Evolutionary conservation across 2,888 invertebrate species (phyloP).

Genomic region (Andrena haemorrhoa): DNA sequence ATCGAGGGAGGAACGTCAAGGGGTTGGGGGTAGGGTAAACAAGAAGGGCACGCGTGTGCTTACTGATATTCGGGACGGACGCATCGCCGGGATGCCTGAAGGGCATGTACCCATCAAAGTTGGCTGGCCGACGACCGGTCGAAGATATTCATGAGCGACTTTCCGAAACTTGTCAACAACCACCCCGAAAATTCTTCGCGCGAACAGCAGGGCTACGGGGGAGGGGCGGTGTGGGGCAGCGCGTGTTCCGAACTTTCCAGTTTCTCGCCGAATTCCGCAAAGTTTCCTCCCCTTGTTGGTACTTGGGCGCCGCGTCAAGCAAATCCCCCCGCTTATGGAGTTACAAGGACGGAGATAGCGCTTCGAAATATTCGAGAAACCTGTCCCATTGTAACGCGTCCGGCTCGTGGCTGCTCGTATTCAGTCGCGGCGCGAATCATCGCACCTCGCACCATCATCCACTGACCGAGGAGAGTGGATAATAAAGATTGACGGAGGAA

Average conservation of each 20-base stretch:
- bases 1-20: slow-evolving; percentile 1
- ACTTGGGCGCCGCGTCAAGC: slow-evolving; percentile 22
- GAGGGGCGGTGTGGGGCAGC: neutral
- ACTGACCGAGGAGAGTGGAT: too few relatives aligned
- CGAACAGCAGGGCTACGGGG: neutral
- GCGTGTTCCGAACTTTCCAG: slow-evolving; percentile 55
- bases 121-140: slow-evolving; percentile 20
- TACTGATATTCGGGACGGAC: neutral
- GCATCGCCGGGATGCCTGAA: slow-evolving; percentile 23
- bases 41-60: neutral
- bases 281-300: slow-evolving; percentile 44
- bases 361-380: slow-evolving; percentile 29
- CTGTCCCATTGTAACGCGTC: slow-evolving; percentile 8
- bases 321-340: slow-evolving; percentile 27
- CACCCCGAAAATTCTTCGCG: slow-evolving; percentile 43
- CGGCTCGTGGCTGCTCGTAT: neutral
- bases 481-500: too few relatives aligned
- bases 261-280: slow-evolving; percentile 55
- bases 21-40: neutral
- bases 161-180: slow-evolving; percentile 65
- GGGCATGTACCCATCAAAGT: slow-evolving; percentile 44
- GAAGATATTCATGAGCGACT: slow-evolving; percentile 63
- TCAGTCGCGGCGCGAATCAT: neutral
- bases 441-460: neutral
- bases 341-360: slow-evolving; percentile 22